These are phyloP conservation scores for Thyatira batis DNA, from an alignment of 2,888 invertebrate species.

Conservation along the genomic window DNA sequence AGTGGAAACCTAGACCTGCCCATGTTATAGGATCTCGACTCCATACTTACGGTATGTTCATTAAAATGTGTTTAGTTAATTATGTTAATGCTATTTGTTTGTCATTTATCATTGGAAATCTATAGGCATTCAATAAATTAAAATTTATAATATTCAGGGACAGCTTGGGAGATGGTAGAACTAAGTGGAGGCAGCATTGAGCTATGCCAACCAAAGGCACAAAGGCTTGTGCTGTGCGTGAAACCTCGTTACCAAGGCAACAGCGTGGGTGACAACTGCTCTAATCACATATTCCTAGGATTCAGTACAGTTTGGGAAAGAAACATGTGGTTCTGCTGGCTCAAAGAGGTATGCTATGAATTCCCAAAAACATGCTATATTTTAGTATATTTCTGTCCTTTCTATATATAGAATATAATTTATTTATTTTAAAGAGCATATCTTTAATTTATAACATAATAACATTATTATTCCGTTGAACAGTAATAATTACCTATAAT, in stretches of 20 bases:
- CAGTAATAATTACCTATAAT: constrained; percentile 14
- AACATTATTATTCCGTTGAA: no score
- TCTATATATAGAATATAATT: no score
- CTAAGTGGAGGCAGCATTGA: constrained; percentile 72
- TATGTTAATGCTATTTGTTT: no score
- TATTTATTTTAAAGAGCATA: no score
- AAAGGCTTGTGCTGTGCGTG: constrained; percentile 69
- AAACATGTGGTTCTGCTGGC: constrained; percentile 85
- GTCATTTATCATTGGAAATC: neutral
- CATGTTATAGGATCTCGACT: constrained; percentile 83
- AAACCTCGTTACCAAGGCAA: constrained; percentile 70
- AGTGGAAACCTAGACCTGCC: constrained; percentile 84
- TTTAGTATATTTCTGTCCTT: no score
- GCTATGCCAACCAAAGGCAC: constrained; percentile 70
- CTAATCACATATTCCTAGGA: constrained; percentile 84
- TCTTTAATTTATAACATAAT: no score
- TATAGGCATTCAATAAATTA: neutral
- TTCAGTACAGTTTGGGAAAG: constrained; percentile 86
- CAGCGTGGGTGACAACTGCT: constrained; percentile 50
- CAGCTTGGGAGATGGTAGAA: constrained; percentile 70
- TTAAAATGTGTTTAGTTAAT: neutral
- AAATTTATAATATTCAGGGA: constrained; percentile 47
- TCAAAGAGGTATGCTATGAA: constrained; percentile 78
- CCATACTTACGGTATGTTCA: constrained; percentile 77
- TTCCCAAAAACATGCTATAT: neutral